Evolutionary conservation across 1,140 invertebrate species (phyloP).

Genomic region (Drosophila albomicans): DNA sequence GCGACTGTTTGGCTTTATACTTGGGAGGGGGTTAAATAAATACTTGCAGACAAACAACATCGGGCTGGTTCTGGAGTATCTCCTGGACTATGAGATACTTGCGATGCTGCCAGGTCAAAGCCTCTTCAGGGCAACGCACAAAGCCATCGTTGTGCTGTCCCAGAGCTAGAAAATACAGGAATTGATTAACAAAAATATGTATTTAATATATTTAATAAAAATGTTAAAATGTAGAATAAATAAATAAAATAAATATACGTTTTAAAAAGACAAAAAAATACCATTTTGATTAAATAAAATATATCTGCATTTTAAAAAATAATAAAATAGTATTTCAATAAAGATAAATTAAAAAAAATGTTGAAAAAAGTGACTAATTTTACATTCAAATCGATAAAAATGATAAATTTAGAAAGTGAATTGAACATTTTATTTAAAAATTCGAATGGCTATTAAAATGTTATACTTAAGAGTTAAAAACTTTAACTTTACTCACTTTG

Average conservation of each 20-base stretch:
- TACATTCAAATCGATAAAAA: too few species aligned
- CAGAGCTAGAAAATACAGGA: constrained; percentile 86
- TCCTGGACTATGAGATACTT: constrained; percentile 90
- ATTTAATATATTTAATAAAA: too few species aligned
- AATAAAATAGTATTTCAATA: too few species aligned
- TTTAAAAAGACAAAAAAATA: too few species aligned
- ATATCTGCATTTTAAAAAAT: background rate
- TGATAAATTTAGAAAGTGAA: too few species aligned
- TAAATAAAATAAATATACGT: too few species aligned
- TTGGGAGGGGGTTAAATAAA: constrained; percentile 84
- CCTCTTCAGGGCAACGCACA: constrained; percentile 89
- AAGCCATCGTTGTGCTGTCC: constrained; percentile 91
- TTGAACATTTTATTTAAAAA: too few species aligned
- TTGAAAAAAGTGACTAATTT: too few species aligned
- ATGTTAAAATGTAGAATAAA: too few species aligned
- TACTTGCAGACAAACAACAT: constrained; percentile 90
- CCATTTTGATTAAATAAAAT: background rate
- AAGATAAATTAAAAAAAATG: too few species aligned
- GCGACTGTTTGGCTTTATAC: constrained; percentile 33
- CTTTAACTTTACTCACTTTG: constrained; percentile 87
- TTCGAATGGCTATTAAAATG: too few species aligned
- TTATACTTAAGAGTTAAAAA: too few species aligned
- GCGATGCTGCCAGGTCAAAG: constrained; percentile 89
- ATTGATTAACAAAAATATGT: background rate
- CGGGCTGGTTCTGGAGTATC: constrained; percentile 89